Conservation (phyloP, 2,797 vertebrate genomes). For the Nothura maculosa region DNA sequence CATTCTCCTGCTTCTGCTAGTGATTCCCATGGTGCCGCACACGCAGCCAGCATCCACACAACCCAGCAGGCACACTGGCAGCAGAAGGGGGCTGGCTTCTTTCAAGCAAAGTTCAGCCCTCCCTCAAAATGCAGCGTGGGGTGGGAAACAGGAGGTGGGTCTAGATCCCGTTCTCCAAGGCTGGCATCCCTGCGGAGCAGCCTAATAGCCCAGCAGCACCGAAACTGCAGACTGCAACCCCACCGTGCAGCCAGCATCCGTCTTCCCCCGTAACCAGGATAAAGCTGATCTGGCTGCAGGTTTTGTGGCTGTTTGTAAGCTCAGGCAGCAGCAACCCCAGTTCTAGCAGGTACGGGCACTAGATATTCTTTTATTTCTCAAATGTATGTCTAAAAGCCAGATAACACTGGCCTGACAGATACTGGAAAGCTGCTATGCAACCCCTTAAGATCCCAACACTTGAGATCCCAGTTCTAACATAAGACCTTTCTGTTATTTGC, state of each 20-base stretch:
- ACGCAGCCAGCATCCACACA: accelerated
- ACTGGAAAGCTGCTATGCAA: not conserved
- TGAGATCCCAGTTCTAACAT: not conserved
- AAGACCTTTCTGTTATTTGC: not conserved
- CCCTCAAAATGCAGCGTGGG: not conserved
- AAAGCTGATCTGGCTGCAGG: not conserved
- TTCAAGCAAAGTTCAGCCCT: not conserved
- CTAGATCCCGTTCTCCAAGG: not conserved
- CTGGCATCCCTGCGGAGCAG: not conserved
- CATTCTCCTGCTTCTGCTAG: conserved; percentile 24
- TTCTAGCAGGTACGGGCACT: not conserved
- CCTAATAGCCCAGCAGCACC: not conserved
- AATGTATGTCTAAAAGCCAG: not conserved
- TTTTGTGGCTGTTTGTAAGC: not conserved
- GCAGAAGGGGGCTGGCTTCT: not conserved
- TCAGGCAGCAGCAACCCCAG: conserved; percentile 1
- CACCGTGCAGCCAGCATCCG: not conserved
- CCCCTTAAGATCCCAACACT: not conserved
- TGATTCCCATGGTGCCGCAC: not conserved
- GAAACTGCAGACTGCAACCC: not conserved
- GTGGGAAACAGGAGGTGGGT: not conserved
- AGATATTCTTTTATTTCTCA: not conserved
- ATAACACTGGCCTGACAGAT: not conserved
- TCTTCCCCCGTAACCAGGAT: not conserved
- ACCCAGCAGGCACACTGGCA: not conserved